Evolutionary conservation across 1,140 invertebrate species (phyloP).

Genomic region (Drosophila teissieri): DNA sequence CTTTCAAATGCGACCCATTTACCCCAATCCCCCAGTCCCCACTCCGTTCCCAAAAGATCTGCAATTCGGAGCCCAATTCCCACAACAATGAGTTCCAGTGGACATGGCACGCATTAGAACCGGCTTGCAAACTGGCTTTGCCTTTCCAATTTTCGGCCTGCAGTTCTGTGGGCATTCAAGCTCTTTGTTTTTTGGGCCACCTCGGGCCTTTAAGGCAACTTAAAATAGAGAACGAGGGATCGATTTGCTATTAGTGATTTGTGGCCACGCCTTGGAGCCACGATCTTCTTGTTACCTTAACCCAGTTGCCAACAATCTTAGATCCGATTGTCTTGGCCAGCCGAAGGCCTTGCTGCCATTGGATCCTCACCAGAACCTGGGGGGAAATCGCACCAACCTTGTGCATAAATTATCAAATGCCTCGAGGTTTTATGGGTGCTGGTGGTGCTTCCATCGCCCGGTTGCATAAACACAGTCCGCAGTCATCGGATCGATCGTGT

Average conservation of each 20-base stretch:
- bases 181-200: slow-evolving; percentile 40
- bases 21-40: slow-evolving; percentile 8
- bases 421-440: slow-evolving; percentile 15
- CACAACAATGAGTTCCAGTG: slow-evolving; percentile 31
- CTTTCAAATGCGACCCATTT: slow-evolving; percentile 77
- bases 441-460: slow-evolving; percentile 30
- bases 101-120: slow-evolving; percentile 74
- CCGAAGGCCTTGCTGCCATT: slow-evolving; percentile 35
- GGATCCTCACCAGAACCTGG: slow-evolving; percentile 34
- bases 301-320: slow-evolving; percentile 48
- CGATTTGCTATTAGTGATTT: slow-evolving; percentile 3
- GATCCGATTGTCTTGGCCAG: slow-evolving; percentile 28
- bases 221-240: slow-evolving; percentile 28
- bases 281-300: slow-evolving; percentile 65
- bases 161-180: slow-evolving; percentile 36
- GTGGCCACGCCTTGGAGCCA: slow-evolving; percentile 53
- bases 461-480: slow-evolving; percentile 53
- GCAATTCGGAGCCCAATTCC: slow-evolving; percentile 34
- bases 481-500: slow-evolving; percentile 36
- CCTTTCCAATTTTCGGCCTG: slow-evolving; percentile 71
- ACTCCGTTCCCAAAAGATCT: slow-evolving; percentile 2
- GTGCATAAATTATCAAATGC: slow-evolving; percentile 57
- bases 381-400: slow-evolving; percentile 50
- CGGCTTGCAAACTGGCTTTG: slow-evolving; percentile 64
- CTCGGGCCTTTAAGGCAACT: slow-evolving; percentile 6